Evolutionary conservation across 2,113 vertebrate species (phyloP).

Genomic region (Syngnathus scovelli): DNA sequence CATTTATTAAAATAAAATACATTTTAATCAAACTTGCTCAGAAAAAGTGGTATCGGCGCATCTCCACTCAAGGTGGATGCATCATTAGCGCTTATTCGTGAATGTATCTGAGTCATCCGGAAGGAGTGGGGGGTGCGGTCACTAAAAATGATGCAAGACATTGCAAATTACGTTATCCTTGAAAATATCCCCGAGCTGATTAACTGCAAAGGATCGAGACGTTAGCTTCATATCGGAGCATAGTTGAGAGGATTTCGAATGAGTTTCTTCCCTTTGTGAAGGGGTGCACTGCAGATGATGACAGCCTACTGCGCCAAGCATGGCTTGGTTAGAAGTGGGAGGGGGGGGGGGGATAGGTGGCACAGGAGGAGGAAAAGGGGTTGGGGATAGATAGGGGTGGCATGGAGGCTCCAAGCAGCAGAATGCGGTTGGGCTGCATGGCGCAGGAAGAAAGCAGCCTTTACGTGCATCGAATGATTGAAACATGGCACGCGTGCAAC

Average conservation of each 20-base stretch:
- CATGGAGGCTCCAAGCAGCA: conserved; percentile 55
- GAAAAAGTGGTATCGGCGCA: too few relatives aligned
- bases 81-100: conserved; percentile 34
- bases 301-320: conserved; percentile 69
- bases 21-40: too few relatives aligned
- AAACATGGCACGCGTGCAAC: conserved; percentile 6
- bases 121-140: background rate
- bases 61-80: conserved; percentile 2
- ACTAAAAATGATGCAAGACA: background rate
- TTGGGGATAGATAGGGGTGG: conserved; percentile 41
- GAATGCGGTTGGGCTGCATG: conserved; percentile 64
- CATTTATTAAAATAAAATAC: too few relatives aligned
- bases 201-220: background rate
- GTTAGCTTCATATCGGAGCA: background rate
- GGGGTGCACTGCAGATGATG: conserved; percentile 67
- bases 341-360: conserved; percentile 40
- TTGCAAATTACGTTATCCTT: background rate
- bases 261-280: conserved; percentile 27
- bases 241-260: background rate
- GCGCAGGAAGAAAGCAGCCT: conserved; percentile 62
- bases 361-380: conserved; percentile 38
- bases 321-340: conserved; percentile 68
- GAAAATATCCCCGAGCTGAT: background rate
- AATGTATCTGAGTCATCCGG: conserved; percentile 52
- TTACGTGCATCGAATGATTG: conserved; percentile 10